Base-by-base conservation (phyloP, 2,113 vertebrate genomes). In the Microcebus griseorufus region DNA sequence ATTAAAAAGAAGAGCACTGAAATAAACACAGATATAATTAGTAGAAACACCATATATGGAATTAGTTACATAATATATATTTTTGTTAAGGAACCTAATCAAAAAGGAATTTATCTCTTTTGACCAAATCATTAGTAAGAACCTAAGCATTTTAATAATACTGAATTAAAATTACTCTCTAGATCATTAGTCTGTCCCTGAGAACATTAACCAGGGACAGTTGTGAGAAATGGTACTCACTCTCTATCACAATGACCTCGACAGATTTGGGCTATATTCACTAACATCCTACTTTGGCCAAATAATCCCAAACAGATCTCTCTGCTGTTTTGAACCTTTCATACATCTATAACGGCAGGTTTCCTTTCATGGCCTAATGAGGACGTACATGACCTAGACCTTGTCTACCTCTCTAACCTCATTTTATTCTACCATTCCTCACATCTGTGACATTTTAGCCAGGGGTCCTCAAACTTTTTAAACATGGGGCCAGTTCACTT, bases 1-100 rank as follows among this genome's bases (percentile, higher is more conserved):
- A 32, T 99, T 99, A 88, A 99, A 99, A 87, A 99, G 99, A 58
- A 99, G 98, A 78, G 99, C 98, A 91, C 99, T 99, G 75, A 88
- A 98, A 98, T 73, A 79, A 89, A 98, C 10, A 83, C 23, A 87
- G 72, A 97, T 65, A 9, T 82, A 80, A 95, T 98, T 88, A 96
- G 22, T 42, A 83, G 62, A 87, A 95, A 93, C 82, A 95, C 80
- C 29, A 80, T 83, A 53, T 39, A 64, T 6, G 12, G 53, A 85
- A 29, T 58, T 91, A 90, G 72, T 96, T 88, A 48, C 25, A 72
- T 83, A 82, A 94, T 62, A 11, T 39, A 58, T 80, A 70, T 48
- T 65, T 64, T 84, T 93, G 34, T 23, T 76, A 86, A 37, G 89
- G 25, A 82, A 64, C 12, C 27, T 90, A 95, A 96, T 14, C 0